Percentiles rank a stretch among this genome's conserved stretches.
Evolutionary conservation across 2,113 vertebrate genomes (phyloP).

Genomic region (Channa argus): DNA sequence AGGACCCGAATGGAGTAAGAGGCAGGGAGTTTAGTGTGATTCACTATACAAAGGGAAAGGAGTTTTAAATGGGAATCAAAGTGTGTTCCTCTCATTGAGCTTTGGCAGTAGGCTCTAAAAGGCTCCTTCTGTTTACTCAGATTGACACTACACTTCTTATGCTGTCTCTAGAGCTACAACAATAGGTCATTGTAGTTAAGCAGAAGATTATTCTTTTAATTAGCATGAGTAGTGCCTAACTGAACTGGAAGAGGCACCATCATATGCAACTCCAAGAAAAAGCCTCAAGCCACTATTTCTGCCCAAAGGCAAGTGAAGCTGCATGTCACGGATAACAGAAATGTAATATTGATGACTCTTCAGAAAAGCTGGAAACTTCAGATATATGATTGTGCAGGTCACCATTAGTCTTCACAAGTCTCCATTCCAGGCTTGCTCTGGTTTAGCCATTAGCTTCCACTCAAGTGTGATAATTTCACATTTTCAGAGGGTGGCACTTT

Average conservation of each 20-base stretch:
- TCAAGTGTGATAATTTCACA: constrained; percentile 42
- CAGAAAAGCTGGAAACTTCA: not conserved
- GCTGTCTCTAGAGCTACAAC: constrained; percentile 6
- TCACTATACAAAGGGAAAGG: not conserved
- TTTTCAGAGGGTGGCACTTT: constrained; percentile 55
- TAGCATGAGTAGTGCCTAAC: constrained; percentile 15
- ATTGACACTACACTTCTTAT: constrained; percentile 2
- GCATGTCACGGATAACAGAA: not conserved
- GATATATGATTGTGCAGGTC: constrained; percentile 7
- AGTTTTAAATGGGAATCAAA: constrained; percentile 4
- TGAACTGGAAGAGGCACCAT: constrained; percentile 18
- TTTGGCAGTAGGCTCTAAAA: constrained; percentile 7
- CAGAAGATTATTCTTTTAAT: constrained; percentile 45
- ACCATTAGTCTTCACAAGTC: constrained; percentile 1
- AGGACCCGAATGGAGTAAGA: not conserved
- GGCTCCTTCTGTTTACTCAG: not conserved
- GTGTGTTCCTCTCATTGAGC: not conserved
- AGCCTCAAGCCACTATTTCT: not conserved
- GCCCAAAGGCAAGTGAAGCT: not conserved
- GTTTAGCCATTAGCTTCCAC: constrained; percentile 28
- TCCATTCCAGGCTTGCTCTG: constrained; percentile 24
- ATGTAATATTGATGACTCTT: not conserved
- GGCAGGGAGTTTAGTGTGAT: constrained; percentile 2
- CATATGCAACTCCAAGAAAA: constrained; percentile 42
- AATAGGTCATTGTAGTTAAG: constrained; percentile 18